A percentile compares a stretch with the other conserved stretches of the same genome.
Evolutionary conservation across 2,797 vertebrate species (phyloP).

Genomic region (Falco columbarius): DNA sequence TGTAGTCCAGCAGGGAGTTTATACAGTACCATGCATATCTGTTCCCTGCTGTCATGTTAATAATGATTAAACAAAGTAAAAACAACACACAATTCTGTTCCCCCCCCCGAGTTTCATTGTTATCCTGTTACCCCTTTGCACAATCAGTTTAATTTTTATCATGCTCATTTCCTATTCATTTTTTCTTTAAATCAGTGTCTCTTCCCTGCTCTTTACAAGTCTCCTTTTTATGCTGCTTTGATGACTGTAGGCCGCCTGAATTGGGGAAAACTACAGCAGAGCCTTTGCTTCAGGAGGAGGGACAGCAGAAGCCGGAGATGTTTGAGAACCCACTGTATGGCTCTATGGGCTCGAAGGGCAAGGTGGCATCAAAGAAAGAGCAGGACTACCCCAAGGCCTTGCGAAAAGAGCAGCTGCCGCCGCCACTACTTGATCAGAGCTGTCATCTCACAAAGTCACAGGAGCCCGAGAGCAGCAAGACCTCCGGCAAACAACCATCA

Average conservation of each 20-base stretch:
- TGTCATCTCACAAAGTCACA: slow-evolving; percentile 71
- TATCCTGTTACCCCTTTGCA: not conserved
- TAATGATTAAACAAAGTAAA: slow-evolving; percentile 11
- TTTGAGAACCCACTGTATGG: slow-evolving; percentile 97
- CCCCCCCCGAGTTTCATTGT: not conserved
- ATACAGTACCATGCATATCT: not conserved
- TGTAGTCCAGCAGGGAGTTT: not conserved
- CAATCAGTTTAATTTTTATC: not conserved
- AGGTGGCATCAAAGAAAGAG: slow-evolving; percentile 76
- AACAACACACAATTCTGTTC: not conserved
- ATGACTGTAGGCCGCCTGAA: slow-evolving; percentile 50
- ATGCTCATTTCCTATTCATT: not conserved
- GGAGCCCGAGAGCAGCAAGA: slow-evolving; percentile 77
- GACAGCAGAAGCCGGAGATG: slow-evolving; percentile 84
- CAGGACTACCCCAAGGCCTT: slow-evolving; percentile 73
- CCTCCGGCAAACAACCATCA: slow-evolving; percentile 37
- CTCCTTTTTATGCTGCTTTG: not conserved
- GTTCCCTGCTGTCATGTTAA: not conserved
- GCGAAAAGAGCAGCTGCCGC: slow-evolving; percentile 77
- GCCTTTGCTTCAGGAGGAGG: slow-evolving; percentile 72
- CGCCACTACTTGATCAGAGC: slow-evolving; percentile 70
- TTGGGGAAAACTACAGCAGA: slow-evolving; percentile 53
- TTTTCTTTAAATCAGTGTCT: not conserved
- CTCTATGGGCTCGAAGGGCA: slow-evolving; percentile 76
- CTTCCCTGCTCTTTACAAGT: not conserved